Base-by-base conservation (phyloP, 2,888 invertebrate genomes). In the Tholera decimalis region DNA sequence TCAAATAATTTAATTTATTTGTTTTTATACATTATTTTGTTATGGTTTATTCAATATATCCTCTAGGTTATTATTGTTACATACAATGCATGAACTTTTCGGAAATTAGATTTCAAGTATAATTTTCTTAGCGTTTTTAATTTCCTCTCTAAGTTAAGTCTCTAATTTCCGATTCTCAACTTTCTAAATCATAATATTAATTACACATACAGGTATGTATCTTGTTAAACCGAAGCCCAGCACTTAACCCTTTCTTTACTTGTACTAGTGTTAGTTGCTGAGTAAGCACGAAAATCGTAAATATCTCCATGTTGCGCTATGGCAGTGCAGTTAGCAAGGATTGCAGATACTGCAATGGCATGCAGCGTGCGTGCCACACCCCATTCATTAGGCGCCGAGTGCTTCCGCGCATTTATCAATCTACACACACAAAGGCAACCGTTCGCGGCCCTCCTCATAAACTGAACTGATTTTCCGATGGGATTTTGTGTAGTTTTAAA, bases 321-420 rank as follows among this genome's bases (percentile, higher is more conserved):
- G 73, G 81, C 69, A 85, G 86, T 77, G 88, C 88, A 87, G 88
- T 89, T 87, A 89, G 88, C 87, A 86, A 88, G 90, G 90, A 87
- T 88, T 90, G 90, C 89, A 90, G 90, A 90, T 89, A 90, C 86
- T 90, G 92, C 90, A 89, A 84, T 85, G 88, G 90, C 87, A 88
- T 88, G 88, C 91, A 87, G 89, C 79, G 89, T 92, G 93, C 93
- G 93, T 93, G 94, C 93, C 92, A 92, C 93, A 92, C 94, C 93
- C 93, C 92, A 93, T 94, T 94, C 93, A 94, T 94, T 94, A 93
- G 92, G 85, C 86, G 91, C 87, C 90, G 93, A 95, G 94, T 94
- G 94, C 93, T 94, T 95, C 93, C 94, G 93, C 91, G 91, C 93
- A 93, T 95, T 93, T 94, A 94, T 94, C 95, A 95, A 93, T 93